phyloP scores from a whole-genome alignment of 2,113 vertebrate species.

The Circaetus gallicus region DNA sequence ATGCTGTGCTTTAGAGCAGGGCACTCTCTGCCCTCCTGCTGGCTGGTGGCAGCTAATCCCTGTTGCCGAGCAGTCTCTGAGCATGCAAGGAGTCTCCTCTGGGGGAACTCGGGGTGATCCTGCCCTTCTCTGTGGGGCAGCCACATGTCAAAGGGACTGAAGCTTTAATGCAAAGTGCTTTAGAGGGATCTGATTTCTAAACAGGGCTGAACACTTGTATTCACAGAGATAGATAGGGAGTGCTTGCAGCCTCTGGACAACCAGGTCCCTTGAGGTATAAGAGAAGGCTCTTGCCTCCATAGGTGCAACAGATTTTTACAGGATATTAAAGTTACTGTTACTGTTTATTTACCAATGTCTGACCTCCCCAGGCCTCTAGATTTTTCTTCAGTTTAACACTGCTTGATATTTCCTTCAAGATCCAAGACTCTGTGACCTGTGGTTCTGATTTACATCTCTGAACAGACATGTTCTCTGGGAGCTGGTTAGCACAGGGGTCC shows the following conservation, averaged over 20 bases:
- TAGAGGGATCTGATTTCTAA: background rate
- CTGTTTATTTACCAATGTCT: slow-evolving; percentile 31
- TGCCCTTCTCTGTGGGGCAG: background rate
- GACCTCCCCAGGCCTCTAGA: background rate
- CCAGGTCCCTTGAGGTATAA: background rate
- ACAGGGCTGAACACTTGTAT: background rate
- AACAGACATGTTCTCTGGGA: background rate
- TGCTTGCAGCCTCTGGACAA: background rate
- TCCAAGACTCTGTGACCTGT: background rate
- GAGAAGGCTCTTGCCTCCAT: slow-evolving; percentile 10
- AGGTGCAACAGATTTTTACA: background rate
- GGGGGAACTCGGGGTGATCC: background rate
- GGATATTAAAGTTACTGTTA: background rate
- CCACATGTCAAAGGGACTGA: background rate
- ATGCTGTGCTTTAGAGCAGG: background rate
- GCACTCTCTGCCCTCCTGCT: background rate
- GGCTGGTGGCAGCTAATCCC: background rate
- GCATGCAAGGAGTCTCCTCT: background rate
- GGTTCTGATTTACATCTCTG: background rate
- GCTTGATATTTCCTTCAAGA: slow-evolving; percentile 5
- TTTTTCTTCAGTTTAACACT: slow-evolving; percentile 1
- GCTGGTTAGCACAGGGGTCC: background rate
- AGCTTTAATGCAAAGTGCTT: background rate
- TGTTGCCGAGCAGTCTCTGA: background rate
- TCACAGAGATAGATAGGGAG: background rate